Evolutionary conservation across 2,797 vertebrate species (phyloP).

Genomic region (Apogon hyalosoma): DNA sequence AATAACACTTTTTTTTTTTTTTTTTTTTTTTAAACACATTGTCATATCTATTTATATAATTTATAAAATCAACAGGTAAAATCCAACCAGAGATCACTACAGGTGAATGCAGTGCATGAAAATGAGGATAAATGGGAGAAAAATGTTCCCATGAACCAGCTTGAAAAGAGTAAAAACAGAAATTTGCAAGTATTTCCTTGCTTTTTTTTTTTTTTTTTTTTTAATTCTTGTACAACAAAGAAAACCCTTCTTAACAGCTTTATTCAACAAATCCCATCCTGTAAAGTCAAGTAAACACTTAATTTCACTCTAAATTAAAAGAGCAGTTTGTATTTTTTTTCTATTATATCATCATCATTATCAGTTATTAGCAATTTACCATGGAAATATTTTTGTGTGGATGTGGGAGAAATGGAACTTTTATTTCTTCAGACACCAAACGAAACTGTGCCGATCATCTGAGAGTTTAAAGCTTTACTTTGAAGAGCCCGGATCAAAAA

Average conservation of each 20-base stretch:
- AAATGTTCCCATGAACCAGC: neutral
- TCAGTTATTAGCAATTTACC: neutral
- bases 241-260: neutral
- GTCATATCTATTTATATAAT: neutral
- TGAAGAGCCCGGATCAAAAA: neutral
- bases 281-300: neutral
- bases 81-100: conserved; percentile 21
- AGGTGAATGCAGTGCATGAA: neutral
- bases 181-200: neutral
- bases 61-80: conserved; percentile 29
- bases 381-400: neutral
- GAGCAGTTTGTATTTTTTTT: neutral
- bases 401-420: neutral
- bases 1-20: too few relatives aligned
- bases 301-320: too few relatives aligned
- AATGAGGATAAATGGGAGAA: neutral
- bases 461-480: conserved; percentile 1
- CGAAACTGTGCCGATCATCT: neutral
- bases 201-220: neutral
- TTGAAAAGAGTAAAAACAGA: neutral
- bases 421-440: conserved; percentile 8
- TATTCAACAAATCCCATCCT: neutral
- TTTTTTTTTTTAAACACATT: neutral
- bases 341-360: conserved; percentile 3
- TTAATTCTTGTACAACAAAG: neutral